Base-by-base conservation (phyloP, 1,140 invertebrate genomes). In the Caligus rogercresseyi region DNA sequence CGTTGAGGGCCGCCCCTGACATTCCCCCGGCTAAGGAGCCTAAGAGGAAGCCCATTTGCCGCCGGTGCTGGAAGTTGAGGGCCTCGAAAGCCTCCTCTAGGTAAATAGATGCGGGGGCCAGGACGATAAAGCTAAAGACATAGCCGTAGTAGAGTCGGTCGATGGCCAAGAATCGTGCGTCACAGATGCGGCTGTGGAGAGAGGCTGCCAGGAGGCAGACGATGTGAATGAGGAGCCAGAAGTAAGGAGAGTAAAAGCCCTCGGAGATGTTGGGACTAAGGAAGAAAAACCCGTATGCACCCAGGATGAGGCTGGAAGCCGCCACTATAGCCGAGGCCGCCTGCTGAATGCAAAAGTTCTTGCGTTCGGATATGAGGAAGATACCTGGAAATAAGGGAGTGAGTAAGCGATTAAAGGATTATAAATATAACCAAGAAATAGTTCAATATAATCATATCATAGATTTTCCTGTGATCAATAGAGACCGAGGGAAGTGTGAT, bases 51-150 rank as follows among this genome's bases (percentile, higher is more conserved):
- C 67, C 66, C 15, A 68, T 65, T 26, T 70, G 70, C 14, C 64
- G 55, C 0, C 63, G 65, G 60, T 70, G 66, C 25, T 67, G 67
- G 58, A 72, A 72, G 11, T 69, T 61, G 0, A 71, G 66, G 21
- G 68, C 70, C 3, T 67, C 66, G 61, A 72, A 72, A 0, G 71
- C 71, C 56, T 72, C 71, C 51, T 71, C 70, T 65, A 71, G 61
- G 63, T 71, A 72, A 19, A 70, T 54, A 18, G 68, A 70, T 14
- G 69, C 66, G 18, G 71, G 71, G 4, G 71, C 70, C 56, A 72
- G 64, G 15, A 71, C 67, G 2, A 72, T 58, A 21, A 71, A 68
- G 61, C 70, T 70, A 66, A 72, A 71, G 31, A 71, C 66, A 63
- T 69, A 70, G 4, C 61, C 65, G 61, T 68, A 71, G 57, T 69